Evolutionary conservation across 2,888 invertebrate genomes (phyloP).

Genomic region (Crematogaster levior): DNA sequence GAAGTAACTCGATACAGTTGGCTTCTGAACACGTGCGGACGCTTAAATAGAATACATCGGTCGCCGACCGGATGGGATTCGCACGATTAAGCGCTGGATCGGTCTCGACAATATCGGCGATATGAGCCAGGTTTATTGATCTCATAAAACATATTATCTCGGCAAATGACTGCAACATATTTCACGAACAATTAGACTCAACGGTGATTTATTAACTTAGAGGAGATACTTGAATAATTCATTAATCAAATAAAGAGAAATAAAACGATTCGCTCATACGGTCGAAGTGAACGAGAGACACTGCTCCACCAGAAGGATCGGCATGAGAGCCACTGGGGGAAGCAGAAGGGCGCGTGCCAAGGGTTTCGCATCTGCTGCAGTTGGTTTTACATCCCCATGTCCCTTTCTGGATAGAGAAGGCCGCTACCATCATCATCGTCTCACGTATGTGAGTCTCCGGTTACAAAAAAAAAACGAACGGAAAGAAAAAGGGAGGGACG

Average conservation of each 20-base stretch:
- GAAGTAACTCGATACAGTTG: conserved; percentile 80
- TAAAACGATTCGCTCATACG: not conserved
- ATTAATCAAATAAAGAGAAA: not conserved
- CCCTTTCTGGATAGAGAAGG: conserved; percentile 73
- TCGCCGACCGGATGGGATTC: conserved; percentile 57
- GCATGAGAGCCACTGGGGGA: conserved; percentile 78
- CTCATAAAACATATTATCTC: not conserved
- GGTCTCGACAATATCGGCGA: not conserved
- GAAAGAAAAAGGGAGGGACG: conserved; percentile 66
- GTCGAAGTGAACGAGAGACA: not conserved
- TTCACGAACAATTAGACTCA: not conserved
- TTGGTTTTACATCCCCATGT: conserved; percentile 81
- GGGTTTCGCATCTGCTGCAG: conserved; percentile 83
- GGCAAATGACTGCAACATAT: not conserved
- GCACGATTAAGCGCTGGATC: conserved; percentile 44
- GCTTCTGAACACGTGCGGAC: conserved; percentile 76
- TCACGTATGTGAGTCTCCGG: conserved; percentile 67
- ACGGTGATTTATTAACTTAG: not conserved
- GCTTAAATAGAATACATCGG: conserved; percentile 59
- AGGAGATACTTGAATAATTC: not conserved
- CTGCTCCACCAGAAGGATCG: not conserved
- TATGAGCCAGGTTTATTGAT: not conserved
- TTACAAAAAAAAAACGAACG: conserved; percentile 75
- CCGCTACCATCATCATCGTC: conserved; percentile 61
- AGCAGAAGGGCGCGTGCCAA: conserved; percentile 84